Evolutionary conservation across 2,888 invertebrate species (phyloP), one percentile per base, ranked within the genome.

Genomic region (Drosophila antonietae): DNA sequence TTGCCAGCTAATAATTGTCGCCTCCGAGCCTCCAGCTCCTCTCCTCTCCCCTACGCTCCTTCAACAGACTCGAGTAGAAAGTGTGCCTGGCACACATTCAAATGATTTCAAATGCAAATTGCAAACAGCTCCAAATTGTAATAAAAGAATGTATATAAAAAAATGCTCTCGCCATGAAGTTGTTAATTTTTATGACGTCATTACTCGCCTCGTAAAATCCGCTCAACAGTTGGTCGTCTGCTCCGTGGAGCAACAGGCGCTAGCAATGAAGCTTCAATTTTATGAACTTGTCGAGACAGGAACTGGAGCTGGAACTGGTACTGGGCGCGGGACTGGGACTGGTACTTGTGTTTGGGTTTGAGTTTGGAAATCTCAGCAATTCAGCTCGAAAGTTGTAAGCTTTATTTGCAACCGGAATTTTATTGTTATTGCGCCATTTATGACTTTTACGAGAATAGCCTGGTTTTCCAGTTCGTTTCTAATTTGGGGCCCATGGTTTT

Each of bases 171-270:
- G 49, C 78, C 80, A 85, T 77, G 81, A 78, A 81, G 91, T 86
- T 91, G 91, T 92, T 92, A 92, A 92, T 91, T 91, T 91, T 91
- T 91, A 92, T 92, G 91, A 90, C 89, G 88, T 91, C 90, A 91
- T 91, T 92, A 91, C 86, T 88, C 89, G 91, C 83, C 85, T 92
- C 91, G 90, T 91, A 92, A 92, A 91, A 90, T 88, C 74, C 85
- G 83, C 80, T 91, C 91, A 91, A 92, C 91, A 92, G 91, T 91
- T 91, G 91, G 91, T 81, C 80, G 73, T 39, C 58, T 58, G 69
- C 71, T 70, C 35, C 58, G 59, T 44, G 23, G 41, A 65, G 84
- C 89, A 88, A 88, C 89, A 86, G 89, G 81, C 89, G 64, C 72
- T 41, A 55, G 43, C 63, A 73, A 68, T 43, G 41, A 43, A 33